Base-by-base conservation (phyloP, 1,140 invertebrate species). In the Oscheius sp. region DNA sequence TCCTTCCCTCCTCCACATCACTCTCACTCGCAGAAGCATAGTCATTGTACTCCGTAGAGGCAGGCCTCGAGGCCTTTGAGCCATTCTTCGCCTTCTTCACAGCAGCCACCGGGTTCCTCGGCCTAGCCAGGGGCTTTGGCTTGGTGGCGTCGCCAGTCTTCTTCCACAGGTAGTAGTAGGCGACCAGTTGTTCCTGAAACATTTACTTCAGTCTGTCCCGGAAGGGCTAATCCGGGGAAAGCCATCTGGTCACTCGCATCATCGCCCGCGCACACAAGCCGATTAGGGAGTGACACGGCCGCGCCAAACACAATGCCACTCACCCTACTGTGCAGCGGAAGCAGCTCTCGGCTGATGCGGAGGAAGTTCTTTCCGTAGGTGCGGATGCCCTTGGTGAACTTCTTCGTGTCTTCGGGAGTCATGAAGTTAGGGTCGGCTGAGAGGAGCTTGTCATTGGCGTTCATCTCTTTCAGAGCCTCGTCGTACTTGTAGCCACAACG, bases 111-210 rank as follows among this genome's bases (percentile, higher is more conserved):
- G 55, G 70, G 63, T 77, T 79, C 13, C 68, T 46, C 59, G 73
- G 73, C 49, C 78, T 79, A 28, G 72, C 75, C 23, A 83, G 74
- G 45, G 78, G 75, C 49, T 83, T 85, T 45, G 82, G 80, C n/a
- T 84, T 85, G 2, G 93, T 92, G 52, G 95, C 95, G 79, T 92
- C 92, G n/a, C 95, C 93, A n/a, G 95, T 97, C 87, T 99, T 99
- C 88, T 99, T 99, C 96, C 95, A 99, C 84, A 97, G 89, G 87
- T 99, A 99, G 86, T 99, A 99, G 87, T 93, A 99, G 84, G 97
- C 94, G 31, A 99, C 94, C 79, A 99, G 87, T 84, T 99, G 94
- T 46, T 93, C 90, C 91, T 92, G 84, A 29, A 88, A 87, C 77
- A 42, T 82, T 68, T 28, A 75, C 67, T 32, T 63, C 35, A 42